Evolutionary conservation across 2,797 vertebrate species (phyloP).

Genomic region (Uromys caudimaculatus): DNA sequence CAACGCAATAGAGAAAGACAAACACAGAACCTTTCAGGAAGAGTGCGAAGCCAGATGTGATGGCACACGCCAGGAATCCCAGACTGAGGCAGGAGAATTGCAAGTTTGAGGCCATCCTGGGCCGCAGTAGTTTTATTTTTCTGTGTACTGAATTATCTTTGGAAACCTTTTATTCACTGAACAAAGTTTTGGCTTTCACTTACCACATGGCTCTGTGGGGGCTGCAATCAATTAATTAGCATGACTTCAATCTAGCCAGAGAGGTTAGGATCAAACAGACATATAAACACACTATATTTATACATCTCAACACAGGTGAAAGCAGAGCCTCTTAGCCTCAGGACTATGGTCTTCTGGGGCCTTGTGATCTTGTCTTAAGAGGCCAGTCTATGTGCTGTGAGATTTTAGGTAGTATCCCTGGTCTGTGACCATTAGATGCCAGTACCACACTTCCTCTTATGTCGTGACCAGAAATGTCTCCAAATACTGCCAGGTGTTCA

Average conservation of each 20-base stretch:
- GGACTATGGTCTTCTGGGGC: not conserved
- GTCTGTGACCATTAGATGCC: not conserved
- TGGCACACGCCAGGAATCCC: not conserved
- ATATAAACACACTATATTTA: not conserved
- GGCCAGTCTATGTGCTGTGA: not conserved
- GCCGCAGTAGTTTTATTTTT: not conserved
- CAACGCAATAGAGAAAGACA: not conserved
- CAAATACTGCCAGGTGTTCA: not conserved
- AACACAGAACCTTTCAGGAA: not conserved
- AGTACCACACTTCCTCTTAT: not conserved
- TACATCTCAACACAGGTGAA: not conserved
- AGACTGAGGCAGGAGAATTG: not conserved
- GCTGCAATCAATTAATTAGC: not conserved
- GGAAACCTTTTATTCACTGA: constrained; percentile 32
- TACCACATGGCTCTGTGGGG: no score
- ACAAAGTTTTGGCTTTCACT: not conserved
- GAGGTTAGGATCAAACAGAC: not conserved
- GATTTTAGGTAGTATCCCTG: not conserved
- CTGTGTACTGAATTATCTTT: not conserved
- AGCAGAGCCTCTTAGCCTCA: not conserved
- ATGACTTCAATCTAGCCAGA: not conserved
- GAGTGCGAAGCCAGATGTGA: not conserved
- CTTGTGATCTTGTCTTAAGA: not conserved
- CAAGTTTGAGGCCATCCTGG: not conserved
- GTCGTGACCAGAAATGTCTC: not conserved